Conservation (phyloP, 1,140 invertebrate species). For the Neodiprion fabricii region DNA sequence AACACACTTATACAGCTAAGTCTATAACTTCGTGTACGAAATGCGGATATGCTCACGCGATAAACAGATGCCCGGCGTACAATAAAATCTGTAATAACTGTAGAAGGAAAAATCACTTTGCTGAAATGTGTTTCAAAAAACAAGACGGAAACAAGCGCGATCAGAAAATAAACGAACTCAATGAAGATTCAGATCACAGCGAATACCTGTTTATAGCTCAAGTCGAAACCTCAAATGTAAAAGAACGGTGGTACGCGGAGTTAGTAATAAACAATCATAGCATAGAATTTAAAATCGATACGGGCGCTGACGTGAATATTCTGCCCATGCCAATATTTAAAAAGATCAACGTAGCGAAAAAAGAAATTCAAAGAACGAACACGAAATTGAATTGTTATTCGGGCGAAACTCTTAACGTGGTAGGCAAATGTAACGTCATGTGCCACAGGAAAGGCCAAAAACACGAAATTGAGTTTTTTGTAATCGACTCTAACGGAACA, state of each 20-base stretch:
- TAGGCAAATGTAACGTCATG: constrained; percentile 14
- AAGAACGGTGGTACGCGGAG: constrained; percentile 16
- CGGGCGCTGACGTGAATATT: constrained; percentile 29
- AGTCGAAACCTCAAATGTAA: neutral
- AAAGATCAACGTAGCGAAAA: constrained; percentile 16
- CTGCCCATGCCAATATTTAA: constrained; percentile 20
- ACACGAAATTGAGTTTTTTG: constrained; percentile 15
- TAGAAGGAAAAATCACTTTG: constrained; percentile 28
- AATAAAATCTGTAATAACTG: constrained; percentile 30
- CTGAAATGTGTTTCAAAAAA: constrained; percentile 24
- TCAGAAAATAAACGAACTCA: constrained; percentile 18
- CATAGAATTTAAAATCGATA: constrained; percentile 28
- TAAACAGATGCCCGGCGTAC: constrained; percentile 28
- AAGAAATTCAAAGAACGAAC: constrained; percentile 19
- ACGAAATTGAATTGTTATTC: constrained; percentile 14
- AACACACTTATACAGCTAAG: constrained; percentile 16
- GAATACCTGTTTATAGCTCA: constrained; percentile 13
- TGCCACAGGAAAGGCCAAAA: constrained; percentile 9
- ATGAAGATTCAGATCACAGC: constrained; percentile 4
- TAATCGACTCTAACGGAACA: constrained; percentile 12
- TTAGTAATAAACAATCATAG: constrained; percentile 23
- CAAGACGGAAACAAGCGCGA: constrained; percentile 9
- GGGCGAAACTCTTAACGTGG: constrained; percentile 2
- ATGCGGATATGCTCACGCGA: constrained; percentile 23
- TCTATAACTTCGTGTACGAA: constrained; percentile 17